Evolutionary conservation across 2,113 vertebrate species (phyloP).

Genomic region (Laterallus jamaicensis): DNA sequence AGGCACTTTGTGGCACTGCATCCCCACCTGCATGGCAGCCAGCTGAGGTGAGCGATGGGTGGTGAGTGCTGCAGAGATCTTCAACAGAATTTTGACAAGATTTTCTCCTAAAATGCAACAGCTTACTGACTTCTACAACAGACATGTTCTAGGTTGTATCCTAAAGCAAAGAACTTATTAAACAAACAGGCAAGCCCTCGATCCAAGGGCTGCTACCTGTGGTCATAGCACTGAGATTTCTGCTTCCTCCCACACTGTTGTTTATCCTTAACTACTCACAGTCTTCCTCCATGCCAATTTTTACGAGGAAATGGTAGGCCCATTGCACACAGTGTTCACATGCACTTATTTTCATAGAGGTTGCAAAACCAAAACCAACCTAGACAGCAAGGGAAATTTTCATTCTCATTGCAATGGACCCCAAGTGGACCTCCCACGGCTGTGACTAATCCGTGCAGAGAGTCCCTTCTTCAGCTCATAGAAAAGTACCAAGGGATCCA

Average conservation of each 20-base stretch:
- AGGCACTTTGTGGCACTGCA: fast-evolving
- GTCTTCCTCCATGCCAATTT: neutral
- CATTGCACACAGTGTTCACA: neutral
- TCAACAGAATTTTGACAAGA: neutral
- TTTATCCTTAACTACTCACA: neutral
- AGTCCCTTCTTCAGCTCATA: neutral
- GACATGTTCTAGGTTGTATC: neutral
- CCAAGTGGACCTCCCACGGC: neutral
- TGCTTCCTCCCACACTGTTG: neutral
- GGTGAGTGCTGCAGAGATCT: neutral
- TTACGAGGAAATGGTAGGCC: neutral
- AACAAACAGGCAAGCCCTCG: neutral
- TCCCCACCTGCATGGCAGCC: neutral
- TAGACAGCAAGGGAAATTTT: neutral
- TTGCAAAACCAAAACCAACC: neutral
- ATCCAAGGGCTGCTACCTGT: neutral
- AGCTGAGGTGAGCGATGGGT: neutral
- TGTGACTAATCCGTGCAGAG: fast-evolving
- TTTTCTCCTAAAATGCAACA: neutral
- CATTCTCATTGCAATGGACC: neutral
- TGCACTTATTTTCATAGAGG: neutral
- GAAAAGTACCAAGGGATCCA: neutral
- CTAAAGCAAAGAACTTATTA: neutral
- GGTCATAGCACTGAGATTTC: fast-evolving
- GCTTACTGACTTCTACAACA: neutral